Evolutionary conservation across 2,797 vertebrate species (phyloP).

Genomic region (Rhinichthys osculus): DNA sequence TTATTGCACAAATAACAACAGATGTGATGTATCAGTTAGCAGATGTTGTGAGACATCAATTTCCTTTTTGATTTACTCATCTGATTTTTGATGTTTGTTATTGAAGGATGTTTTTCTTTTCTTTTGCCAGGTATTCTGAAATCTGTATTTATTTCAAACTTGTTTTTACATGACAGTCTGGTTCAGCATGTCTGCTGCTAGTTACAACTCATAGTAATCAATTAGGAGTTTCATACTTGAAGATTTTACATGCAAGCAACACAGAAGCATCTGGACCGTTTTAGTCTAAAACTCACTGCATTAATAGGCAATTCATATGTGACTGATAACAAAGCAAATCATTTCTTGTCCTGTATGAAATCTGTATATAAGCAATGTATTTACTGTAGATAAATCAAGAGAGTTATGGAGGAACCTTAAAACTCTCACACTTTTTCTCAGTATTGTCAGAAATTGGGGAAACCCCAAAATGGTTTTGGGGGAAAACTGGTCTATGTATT

Average conservation of each 20-base stretch:
- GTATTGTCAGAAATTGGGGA: slow-evolving; percentile 9
- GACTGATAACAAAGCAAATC: slow-evolving; percentile 48
- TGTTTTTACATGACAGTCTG: slow-evolving; percentile 10
- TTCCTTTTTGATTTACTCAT: not conserved
- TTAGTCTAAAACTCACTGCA: not conserved
- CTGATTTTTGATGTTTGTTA: not conserved
- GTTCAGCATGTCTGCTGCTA: slow-evolving; percentile 15
- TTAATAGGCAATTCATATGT: slow-evolving; percentile 11
- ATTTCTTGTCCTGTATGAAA: slow-evolving; percentile 55
- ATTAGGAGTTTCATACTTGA: slow-evolving; percentile 41
- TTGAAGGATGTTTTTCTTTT: not conserved
- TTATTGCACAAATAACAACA: slow-evolving; percentile 1
- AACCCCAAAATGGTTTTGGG: not conserved
- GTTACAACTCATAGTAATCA: slow-evolving; percentile 3
- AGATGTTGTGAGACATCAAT: not conserved
- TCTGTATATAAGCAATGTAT: slow-evolving; percentile 76
- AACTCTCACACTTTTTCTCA: not conserved
- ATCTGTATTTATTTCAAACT: slow-evolving; percentile 27
- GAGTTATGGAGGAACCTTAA: slow-evolving; percentile 14
- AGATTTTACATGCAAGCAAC: not conserved
- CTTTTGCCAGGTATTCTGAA: not conserved
- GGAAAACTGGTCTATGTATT: not conserved
- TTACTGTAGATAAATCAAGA: slow-evolving; percentile 76
- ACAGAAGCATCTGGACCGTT: not conserved
- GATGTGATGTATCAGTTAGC: slow-evolving; percentile 6